Evolutionary conservation across 1,140 invertebrate genomes (phyloP), one percentile per base, ranked within the genome.

Genomic region (Eciton burchellii): DNA sequence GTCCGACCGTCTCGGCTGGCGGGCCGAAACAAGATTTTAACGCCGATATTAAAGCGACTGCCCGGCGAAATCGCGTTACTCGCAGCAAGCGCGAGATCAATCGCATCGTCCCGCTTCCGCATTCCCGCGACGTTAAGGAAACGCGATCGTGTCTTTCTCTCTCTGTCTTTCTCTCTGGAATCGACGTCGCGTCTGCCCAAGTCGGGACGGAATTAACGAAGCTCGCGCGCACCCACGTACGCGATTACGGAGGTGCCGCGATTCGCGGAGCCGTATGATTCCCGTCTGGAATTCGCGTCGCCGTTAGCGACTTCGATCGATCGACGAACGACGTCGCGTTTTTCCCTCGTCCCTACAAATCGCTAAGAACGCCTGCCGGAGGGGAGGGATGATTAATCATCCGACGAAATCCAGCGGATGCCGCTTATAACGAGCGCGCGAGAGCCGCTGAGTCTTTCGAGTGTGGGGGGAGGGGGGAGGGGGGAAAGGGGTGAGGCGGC

Each of bases 341-440:
- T 88, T 76, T 82, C 26, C 41, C 54, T 6, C 14, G 71, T 35
- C 65, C n/a, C 45, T 52, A 76, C 49, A 88, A 88, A 82, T 85
- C 73, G 70, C 43, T 70, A 84, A 83, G 82, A 81, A 83, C 56
- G 43, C 43, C 24, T 35, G 41, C n/a, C 43, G 57, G n/a, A n/a
- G n/a, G n/a, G n/a, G n/a, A 11, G 24, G 19, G 70, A 74, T 72
- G 79, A 88, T 88, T 89, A 89, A 89, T 89, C 87, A 88, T 84
- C 62, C 77, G 62, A 56, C 77, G 62, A 56, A 83, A 57, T 71
- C 65, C 71, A 16, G 21, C 43, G 29, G 49, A 45, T 21, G 43
- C 49, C 74, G 29, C n/a, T 49, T 65, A 56, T 88, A 89, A 88
- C 82, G 88, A 86, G 81, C 60, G 82, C 82, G 66, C 47, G 56